Conservation (phyloP, 2,113 vertebrate species). For the Artemisiospiza belli region DNA sequence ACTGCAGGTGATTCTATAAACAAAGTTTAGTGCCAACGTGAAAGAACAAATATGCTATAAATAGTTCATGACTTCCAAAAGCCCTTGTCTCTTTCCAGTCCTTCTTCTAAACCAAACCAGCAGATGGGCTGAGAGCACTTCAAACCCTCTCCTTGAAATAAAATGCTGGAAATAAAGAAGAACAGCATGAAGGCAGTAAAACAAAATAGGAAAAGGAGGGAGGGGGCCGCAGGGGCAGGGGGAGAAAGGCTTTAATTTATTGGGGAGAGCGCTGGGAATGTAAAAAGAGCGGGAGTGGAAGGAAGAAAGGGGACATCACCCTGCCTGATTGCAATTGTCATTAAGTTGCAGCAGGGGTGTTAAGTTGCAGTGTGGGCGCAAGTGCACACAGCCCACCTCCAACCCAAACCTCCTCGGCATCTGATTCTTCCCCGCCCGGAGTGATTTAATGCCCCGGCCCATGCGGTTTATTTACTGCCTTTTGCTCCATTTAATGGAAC, state of each 20-base stretch:
- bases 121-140: conserved; percentile 60
- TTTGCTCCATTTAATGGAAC: conserved; percentile 47
- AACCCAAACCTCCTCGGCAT: background rate
- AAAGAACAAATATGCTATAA: conserved; percentile 68
- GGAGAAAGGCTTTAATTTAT: conserved; percentile 25
- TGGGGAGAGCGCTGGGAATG: background rate
- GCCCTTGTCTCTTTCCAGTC: conserved; percentile 39
- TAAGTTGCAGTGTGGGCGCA: background rate
- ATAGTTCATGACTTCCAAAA: conserved; percentile 60
- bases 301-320: conserved; percentile 1
- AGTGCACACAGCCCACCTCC: background rate
- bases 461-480: conserved; percentile 52
- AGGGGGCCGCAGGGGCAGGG: background rate
- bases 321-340: background rate
- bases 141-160: conserved; percentile 46
- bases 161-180: conserved; percentile 48
- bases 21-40: conserved; percentile 59
- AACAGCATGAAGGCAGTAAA: conserved; percentile 48
- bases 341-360: background rate
- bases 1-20: conserved; percentile 61
- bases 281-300: background rate
- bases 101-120: conserved; percentile 44
- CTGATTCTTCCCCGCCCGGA: background rate
- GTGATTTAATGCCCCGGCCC: conserved; percentile 41
- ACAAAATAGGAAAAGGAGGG: background rate